A percentile compares a stretch with the other conserved stretches of the same genome.
phyloP scores from a whole-genome alignment of 2,888 invertebrate genomes.

The Nomada goodeniana region DNA sequence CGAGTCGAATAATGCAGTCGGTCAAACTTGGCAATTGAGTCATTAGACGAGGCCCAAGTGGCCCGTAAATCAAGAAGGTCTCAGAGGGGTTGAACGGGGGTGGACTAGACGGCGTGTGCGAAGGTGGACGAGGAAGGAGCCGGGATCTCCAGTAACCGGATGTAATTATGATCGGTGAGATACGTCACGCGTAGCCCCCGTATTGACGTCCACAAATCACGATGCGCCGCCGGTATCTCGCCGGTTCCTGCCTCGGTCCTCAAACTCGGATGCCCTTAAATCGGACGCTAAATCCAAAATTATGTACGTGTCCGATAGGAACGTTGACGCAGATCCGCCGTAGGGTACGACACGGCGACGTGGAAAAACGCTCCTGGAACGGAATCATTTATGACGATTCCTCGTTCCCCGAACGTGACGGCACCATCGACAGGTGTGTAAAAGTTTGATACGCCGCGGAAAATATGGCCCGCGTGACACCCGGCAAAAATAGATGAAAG shows the following conservation, averaged over 20 bases:
- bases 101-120: constrained; percentile 38
- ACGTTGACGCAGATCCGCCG: constrained; percentile 36
- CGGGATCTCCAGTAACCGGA: constrained; percentile 80
- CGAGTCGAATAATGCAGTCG: constrained; percentile 1
- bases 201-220: constrained; percentile 84
- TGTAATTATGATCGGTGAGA: constrained; percentile 85
- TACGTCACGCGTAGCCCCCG: constrained; percentile 83
- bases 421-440: neutral
- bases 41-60: constrained; percentile 41
- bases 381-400: neutral
- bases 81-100: constrained; percentile 52
- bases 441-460: neutral
- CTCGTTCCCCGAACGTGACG: neutral
- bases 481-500: neutral
- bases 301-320: constrained; percentile 57
- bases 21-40: constrained; percentile 54
- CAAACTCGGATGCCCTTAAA: constrained; percentile 69
- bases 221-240: constrained; percentile 76
- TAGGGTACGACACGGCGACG: neutral
- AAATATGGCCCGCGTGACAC: no score
- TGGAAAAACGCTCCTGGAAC: neutral
- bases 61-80: constrained; percentile 69
- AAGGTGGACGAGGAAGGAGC: constrained; percentile 59
- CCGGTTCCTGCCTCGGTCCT: constrained; percentile 67
- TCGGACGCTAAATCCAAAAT: constrained; percentile 72